Evolutionary conservation across 2,797 vertebrate species (phyloP), one percentile per base, ranked within the genome.

Genomic region (Steatocranus sp.): DNA sequence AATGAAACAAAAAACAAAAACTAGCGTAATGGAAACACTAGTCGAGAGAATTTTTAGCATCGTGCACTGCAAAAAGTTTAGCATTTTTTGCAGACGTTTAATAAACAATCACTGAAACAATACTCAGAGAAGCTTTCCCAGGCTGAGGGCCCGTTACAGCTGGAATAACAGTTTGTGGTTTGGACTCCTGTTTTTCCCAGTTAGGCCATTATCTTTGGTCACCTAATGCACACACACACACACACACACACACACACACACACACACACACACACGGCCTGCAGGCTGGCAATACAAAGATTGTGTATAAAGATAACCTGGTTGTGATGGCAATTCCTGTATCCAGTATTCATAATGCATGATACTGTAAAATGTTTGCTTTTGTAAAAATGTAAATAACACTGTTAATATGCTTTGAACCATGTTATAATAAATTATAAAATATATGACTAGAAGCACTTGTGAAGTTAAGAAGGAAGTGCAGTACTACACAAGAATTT

Each of bases 91-190:
- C 85, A 86, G 86, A 66, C 63, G 85, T 84, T 87, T 84, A 87
- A 89, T 87, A 91, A 88, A 92, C 93, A 93, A 85, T 86, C 86
- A 84, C 73, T 87, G 15, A 77, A 91, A 87, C 84, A 89, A 87
- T 90, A 85, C 85, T 79, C 63, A 34, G 77, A 49, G 77, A 81
- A 81, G 54, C 78, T 94, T 96, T 96, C 96, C 96, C 96, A 96
- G 94, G 68, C 68, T 32, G 17, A 18, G 43, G 11, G 86, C 87
- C 87, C 41, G 78, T 93, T 92, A 92, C 96, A 97, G 96, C 96
- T 97, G 96, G 90, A 96, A 95, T 94, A 97, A 96, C 96, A 97
- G 89, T 88, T 93, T 86, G 90, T 93, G 90, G 87, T 94, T 94
- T 93, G 89, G 78, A 86, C 90, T 93, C 76, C 81, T 89, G 87